phyloP scores from a whole-genome alignment of 2,113 vertebrate genomes.

The pig (Sus scrofa) region DNA sequence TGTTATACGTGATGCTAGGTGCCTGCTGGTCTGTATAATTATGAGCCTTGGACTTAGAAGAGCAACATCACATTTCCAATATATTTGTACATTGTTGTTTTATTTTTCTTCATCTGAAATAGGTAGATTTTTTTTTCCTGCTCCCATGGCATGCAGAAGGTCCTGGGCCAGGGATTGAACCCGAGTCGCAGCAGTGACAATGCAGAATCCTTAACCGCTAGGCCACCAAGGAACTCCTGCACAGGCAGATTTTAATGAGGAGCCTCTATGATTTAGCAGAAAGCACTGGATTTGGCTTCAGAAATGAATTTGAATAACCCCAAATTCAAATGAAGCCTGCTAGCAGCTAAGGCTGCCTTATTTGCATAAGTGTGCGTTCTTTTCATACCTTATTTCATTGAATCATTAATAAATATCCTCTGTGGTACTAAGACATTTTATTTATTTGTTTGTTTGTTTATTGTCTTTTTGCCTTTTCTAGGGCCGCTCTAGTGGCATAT shows the following conservation, averaged over 20 bases:
- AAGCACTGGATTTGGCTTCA: not conserved
- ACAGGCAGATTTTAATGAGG: not conserved
- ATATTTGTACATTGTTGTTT: not conserved
- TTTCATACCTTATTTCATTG: slow-evolving; percentile 8
- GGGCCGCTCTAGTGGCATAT: too few relatives aligned
- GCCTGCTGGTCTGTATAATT: slow-evolving; percentile 15
- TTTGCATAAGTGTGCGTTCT: not conserved
- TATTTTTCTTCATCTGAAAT: not conserved
- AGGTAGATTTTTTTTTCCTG: too few relatives aligned
- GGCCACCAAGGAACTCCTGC: too few relatives aligned
- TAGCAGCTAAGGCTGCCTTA: not conserved
- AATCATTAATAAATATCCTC: not conserved
- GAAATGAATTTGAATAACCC: too few relatives aligned
- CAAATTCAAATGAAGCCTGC: too few relatives aligned
- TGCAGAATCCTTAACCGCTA: too few relatives aligned
- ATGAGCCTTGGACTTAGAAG: slow-evolving; percentile 21
- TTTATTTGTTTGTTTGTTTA: too few relatives aligned
- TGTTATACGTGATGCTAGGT: not conserved
- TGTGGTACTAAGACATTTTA: not conserved
- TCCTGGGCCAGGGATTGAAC: too few relatives aligned
- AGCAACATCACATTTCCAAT: not conserved
- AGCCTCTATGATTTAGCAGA: not conserved
- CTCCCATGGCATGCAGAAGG: too few relatives aligned
- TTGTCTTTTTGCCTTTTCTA: too few relatives aligned
- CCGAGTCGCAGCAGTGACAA: too few relatives aligned